Evolutionary conservation across 2,113 vertebrate species (phyloP).

Genomic region (Struthio camelus): DNA sequence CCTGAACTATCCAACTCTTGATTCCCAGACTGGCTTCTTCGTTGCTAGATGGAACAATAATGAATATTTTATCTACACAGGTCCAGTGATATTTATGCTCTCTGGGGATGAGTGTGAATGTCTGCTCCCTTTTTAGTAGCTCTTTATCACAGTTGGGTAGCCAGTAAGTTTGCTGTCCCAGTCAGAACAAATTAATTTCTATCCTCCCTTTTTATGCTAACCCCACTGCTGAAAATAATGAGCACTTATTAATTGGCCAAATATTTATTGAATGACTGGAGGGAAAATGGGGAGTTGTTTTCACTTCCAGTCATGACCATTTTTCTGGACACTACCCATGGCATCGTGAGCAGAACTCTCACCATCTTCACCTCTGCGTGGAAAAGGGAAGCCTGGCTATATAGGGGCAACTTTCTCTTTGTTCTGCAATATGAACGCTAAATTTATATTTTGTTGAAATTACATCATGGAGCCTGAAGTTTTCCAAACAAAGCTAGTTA

Average conservation of each 20-base stretch:
- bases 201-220: neutral
- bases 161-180: neutral
- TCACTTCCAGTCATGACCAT: neutral
- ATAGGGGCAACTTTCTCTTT: neutral
- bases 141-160: neutral
- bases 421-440: neutral
- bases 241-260: neutral
- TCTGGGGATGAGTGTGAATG: neutral
- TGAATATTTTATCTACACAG: neutral
- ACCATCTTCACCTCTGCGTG: neutral
- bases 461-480: neutral
- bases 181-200: neutral
- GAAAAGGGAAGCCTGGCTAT: neutral
- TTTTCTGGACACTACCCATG: neutral
- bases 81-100: neutral
- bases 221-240: neutral
- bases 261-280: neutral
- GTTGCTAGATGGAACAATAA: neutral
- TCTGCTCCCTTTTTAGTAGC: neutral
- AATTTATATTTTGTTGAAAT: constrained; percentile 55
- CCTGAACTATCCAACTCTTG: neutral
- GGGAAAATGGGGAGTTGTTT: neutral
- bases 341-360: neutral
- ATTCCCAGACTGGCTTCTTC: neutral
- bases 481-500: constrained; percentile 27